Percentiles rank a stretch among this genome's conserved stretches.
Evolutionary conservation across 2,888 invertebrate species (phyloP).

Genomic region (Trachelus stipa): DNA sequence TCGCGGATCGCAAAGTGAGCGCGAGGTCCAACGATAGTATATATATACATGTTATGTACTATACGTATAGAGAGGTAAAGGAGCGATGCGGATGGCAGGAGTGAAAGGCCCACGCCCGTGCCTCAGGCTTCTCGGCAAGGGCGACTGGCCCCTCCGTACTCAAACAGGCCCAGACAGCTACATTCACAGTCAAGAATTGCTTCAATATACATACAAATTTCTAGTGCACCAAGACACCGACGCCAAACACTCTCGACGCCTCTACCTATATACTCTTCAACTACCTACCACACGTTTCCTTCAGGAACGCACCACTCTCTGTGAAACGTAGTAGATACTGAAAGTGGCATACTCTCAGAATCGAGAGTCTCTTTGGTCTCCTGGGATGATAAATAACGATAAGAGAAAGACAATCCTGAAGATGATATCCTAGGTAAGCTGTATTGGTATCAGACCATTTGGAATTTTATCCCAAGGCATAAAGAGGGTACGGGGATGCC

Average conservation of each 20-base stretch:
- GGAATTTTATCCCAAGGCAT: not conserved
- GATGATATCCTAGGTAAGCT: not conserved
- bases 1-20: slow-evolving; percentile 25
- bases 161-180: slow-evolving; percentile 25
- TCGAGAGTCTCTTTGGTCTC: not conserved
- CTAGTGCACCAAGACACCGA: not conserved
- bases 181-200: not conserved
- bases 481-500: not conserved
- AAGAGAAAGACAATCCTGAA: not conserved
- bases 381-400: not conserved
- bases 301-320: not conserved
- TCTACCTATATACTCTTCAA: not conserved
- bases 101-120: slow-evolving; percentile 68
- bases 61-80: slow-evolving; percentile 34
- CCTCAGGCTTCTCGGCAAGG: slow-evolving; percentile 65
- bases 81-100: slow-evolving; percentile 66
- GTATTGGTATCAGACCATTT: not conserved
- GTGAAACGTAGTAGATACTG: not conserved
- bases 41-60: slow-evolving; percentile 13
- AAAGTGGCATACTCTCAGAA: not conserved
- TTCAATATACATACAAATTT: not conserved
- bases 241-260: not conserved
- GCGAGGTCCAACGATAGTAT: slow-evolving; percentile 19
- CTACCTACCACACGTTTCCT: not conserved
- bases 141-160: slow-evolving; percentile 62